These are phyloP conservation scores for Drosophila ogumai DNA, from an alignment of 1,140 invertebrate genomes.

Conservation along the genomic window DNA sequence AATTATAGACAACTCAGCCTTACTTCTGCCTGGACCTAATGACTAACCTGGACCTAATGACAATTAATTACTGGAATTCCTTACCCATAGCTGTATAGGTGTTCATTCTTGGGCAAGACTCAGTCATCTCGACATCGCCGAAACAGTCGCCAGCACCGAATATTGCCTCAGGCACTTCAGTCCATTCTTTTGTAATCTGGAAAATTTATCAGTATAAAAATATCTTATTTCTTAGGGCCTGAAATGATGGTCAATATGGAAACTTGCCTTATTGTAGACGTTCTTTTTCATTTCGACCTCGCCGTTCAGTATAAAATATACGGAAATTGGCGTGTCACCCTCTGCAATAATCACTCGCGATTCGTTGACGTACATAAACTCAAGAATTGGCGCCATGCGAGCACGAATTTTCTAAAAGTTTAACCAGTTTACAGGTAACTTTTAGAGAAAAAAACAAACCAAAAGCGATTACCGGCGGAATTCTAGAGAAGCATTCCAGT, in stretches of 20 bases:
- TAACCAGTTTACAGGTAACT: neutral
- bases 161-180: slow-evolving; percentile 40
- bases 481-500: slow-evolving; percentile 56
- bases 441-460: too few relatives aligned
- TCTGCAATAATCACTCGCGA: slow-evolving; percentile 65
- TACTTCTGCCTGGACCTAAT: neutral
- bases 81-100: slow-evolving; percentile 61
- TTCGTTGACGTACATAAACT: slow-evolving; percentile 49
- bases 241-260: neutral
- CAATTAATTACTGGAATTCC: neutral
- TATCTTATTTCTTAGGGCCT: neutral
- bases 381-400: slow-evolving; percentile 56
- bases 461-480: slow-evolving; percentile 59
- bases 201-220: too few relatives aligned
- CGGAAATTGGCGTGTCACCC: slow-evolving; percentile 42
- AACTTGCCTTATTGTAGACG: slow-evolving; percentile 45
- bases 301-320: slow-evolving; percentile 73
- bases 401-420: slow-evolving; percentile 66
- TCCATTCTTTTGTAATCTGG: slow-evolving; percentile 32
- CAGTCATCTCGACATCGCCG: slow-evolving; percentile 69
- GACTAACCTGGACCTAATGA: neutral
- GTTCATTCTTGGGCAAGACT: slow-evolving; percentile 41
- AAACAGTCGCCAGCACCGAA: slow-evolving; percentile 74
- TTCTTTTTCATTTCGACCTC: slow-evolving; percentile 65
- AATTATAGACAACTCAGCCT: neutral